Evolutionary conservation across 1,140 invertebrate genomes (phyloP).

Genomic region (Bilobella aurantiaca): DNA sequence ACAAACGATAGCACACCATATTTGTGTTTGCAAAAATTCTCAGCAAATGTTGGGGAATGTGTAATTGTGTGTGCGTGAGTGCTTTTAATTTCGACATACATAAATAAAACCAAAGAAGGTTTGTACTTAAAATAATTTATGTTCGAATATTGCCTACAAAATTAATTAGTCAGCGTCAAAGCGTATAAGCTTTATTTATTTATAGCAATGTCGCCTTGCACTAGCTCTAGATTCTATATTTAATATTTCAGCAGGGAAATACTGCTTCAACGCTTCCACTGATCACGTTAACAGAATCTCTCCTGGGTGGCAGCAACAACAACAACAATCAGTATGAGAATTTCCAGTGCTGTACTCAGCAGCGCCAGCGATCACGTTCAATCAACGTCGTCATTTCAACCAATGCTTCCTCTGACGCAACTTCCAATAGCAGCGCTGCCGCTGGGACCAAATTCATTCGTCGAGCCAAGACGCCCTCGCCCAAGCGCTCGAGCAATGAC

Average conservation of each 20-base stretch:
- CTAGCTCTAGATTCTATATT: too few species aligned
- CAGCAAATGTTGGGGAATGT: too few species aligned
- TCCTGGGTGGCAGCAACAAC: neutral
- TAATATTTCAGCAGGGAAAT: neutral
- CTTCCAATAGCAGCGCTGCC: neutral
- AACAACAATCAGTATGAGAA: neutral
- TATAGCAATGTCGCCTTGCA: too few species aligned
- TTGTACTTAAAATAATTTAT: too few species aligned
- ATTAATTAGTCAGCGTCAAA: too few species aligned
- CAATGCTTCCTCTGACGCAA: neutral
- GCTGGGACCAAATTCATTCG: neutral
- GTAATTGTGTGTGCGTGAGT: too few species aligned
- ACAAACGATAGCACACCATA: too few species aligned
- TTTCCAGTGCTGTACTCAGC: neutral
- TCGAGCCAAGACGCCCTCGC: neutral
- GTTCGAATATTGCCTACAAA: too few species aligned
- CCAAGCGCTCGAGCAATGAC: neutral
- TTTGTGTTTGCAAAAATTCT: too few species aligned
- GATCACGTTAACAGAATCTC: neutral
- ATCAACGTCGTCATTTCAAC: neutral
- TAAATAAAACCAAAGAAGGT: too few species aligned
- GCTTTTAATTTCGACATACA: too few species aligned
- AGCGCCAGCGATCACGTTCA: constrained; percentile 1
- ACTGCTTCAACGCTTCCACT: neutral
- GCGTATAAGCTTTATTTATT: too few species aligned